These are phyloP conservation scores for Alviniconcha marisindica DNA, from an alignment of 1,140 invertebrate genomes.

Conservation along the genomic window DNA sequence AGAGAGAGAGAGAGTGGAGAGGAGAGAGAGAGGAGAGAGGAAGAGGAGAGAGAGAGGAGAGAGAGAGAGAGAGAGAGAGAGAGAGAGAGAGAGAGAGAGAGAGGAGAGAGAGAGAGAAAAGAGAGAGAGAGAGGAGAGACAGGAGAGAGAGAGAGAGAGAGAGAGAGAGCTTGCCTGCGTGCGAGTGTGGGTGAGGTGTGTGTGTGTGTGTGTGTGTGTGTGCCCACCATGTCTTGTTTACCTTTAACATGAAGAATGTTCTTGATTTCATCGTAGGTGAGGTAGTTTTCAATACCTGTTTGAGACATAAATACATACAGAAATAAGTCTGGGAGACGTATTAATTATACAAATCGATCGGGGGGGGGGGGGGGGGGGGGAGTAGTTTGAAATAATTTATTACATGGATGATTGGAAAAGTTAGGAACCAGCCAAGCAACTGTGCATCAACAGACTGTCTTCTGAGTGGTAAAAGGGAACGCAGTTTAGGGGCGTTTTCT, in stretches of 20 bases:
- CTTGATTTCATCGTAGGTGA: constrained; percentile 27
- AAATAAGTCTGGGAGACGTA: too few species aligned
- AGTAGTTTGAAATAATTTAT: too few species aligned
- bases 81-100: constrained; percentile 9
- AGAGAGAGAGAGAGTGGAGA: not conserved
- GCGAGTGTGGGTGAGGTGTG: not conserved
- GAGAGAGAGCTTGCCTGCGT: not conserved
- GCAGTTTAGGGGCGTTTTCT: too few species aligned
- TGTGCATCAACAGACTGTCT: too few species aligned
- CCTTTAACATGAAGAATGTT: constrained; percentile 32
- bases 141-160: not conserved
- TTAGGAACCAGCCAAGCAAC: too few species aligned
- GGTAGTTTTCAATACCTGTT: not conserved
- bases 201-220: too few species aligned
- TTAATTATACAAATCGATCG: too few species aligned
- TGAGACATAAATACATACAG: too few species aligned
- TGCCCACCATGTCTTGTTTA: too few species aligned
- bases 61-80: constrained; percentile 12
- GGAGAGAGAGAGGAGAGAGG: not conserved
- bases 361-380: too few species aligned
- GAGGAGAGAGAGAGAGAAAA: constrained; percentile 10
- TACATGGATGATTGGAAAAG: too few species aligned
- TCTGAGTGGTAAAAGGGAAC: too few species aligned
- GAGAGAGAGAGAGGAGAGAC: not conserved
- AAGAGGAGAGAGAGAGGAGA: not conserved